Conservation (phyloP, 1,140 invertebrate genomes). For the Aricia agestis region DNA sequence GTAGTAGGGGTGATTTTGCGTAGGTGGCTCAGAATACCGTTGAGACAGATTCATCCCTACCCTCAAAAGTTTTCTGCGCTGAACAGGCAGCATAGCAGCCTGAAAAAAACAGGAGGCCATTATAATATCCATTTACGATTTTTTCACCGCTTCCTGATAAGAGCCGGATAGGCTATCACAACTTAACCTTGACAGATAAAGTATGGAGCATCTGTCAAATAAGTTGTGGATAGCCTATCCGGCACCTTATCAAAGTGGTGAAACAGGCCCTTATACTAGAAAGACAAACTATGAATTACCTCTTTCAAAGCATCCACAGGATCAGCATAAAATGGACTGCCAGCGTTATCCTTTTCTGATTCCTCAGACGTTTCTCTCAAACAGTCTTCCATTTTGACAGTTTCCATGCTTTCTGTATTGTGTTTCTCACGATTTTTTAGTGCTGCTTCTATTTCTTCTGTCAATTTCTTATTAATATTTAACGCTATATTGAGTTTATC, state of each 20-base stretch:
- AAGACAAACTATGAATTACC: constrained; percentile 34
- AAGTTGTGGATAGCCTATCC: too few relatives aligned
- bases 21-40: constrained; percentile 78
- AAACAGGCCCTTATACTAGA: too few relatives aligned
- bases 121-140: too few relatives aligned
- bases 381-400: constrained; percentile 60
- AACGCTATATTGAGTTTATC: constrained; percentile 69
- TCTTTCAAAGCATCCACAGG: constrained; percentile 89
- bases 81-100: constrained; percentile 65
- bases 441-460: constrained; percentile 66
- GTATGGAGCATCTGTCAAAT: too few relatives aligned
- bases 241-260: too few relatives aligned
- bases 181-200: too few relatives aligned
- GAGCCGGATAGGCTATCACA: too few relatives aligned
- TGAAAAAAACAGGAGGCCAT: constrained; percentile 28
- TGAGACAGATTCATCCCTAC: constrained; percentile 67
- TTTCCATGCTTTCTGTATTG: constrained; percentile 69
- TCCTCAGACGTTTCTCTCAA: constrained; percentile 50
- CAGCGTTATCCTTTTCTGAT: constrained; percentile 78
- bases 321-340: constrained; percentile 94
- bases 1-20: constrained; percentile 70
- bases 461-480: constrained; percentile 72
- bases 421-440: constrained; percentile 59
- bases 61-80: constrained; percentile 61
- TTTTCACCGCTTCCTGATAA: too few relatives aligned